Percentiles rank a stretch among this genome's conserved stretches.
Conservation (phyloP, 2,113 vertebrate genomes). For the Acrocephalus arundinaceus region DNA sequence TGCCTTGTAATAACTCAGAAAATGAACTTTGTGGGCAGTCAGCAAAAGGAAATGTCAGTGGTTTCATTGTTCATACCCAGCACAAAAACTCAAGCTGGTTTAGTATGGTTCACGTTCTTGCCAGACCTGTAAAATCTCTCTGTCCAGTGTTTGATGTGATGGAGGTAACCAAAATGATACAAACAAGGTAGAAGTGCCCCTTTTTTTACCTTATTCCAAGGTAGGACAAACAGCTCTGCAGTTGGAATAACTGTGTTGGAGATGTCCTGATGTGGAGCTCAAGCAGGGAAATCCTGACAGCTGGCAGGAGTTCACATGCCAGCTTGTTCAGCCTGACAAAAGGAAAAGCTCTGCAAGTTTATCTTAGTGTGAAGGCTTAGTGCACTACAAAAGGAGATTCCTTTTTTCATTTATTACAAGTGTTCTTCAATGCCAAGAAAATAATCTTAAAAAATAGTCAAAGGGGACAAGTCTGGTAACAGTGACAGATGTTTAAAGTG, state of each 20-base stretch:
- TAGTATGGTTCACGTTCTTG: background rate
- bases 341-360: background rate
- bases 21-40: background rate
- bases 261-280: background rate
- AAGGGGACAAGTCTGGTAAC: background rate
- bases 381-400: background rate
- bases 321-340: background rate
- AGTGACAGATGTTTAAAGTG: background rate
- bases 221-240: background rate
- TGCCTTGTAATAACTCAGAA: background rate
- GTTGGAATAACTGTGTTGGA: accelerated
- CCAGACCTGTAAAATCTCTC: background rate
- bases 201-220: background rate
- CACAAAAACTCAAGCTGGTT: background rate
- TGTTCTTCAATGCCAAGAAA: background rate
- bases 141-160: background rate
- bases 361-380: background rate
- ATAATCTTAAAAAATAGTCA: background rate
- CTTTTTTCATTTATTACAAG: background rate
- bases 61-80: background rate
- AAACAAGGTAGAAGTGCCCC: background rate
- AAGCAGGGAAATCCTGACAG: background rate
- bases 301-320: background rate
- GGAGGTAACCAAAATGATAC: background rate
- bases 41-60: background rate